Base-by-base conservation (phyloP, 1,140 invertebrate species). In the Hyles euphorbiae region DNA sequence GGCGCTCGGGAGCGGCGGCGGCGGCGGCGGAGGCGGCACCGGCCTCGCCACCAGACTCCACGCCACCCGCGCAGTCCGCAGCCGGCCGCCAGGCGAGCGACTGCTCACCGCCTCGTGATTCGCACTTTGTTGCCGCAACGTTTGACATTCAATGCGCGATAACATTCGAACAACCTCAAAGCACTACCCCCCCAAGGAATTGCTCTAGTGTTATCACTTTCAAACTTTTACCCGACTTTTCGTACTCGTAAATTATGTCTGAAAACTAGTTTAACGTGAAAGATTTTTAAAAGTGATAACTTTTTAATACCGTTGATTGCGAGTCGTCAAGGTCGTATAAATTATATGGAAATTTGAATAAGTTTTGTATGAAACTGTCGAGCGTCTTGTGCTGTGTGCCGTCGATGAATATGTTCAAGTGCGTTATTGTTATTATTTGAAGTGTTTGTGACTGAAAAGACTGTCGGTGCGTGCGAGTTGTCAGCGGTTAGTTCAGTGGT, bases 141-240 rank as follows among this genome's bases (percentile, higher is more conserved):
- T 81, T 78, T 83, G 80, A 83, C 81, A 78, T 81, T 80, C 74
- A 76, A 52, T 76, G 73, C 78, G 73, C 78, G 81, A 80, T 74
- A 81, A 83, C 74, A 76, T 60, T 63, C 62, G 65, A 64, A 79
- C 72, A 79, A 79, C 69, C 78, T 77, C 72, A 78, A 82, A 81
- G 67, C 67, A 61, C 64, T 68, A 70, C 57, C 63, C 66, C 22
- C 65, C 59, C 61, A 62, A 81, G 81, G 81, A 84, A 86, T 86
- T 84, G 80, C 69, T 69, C 60, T 72, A 77, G 72, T 77, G 73
- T 75, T 68, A 72, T 61, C 56, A 70, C 66, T 68, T 66, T 34
- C 46, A 79, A 77, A 72, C 65, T 75, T 50, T 70, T 71, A 40
- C 8, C 36, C 36, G 5, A 40, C 36, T 8, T 8, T 40, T 8